A percentile compares a stretch with the other conserved stretches of the same genome.
Conservation (phyloP, 2,797 vertebrate genomes). For the Acanthis flammea region DNA sequence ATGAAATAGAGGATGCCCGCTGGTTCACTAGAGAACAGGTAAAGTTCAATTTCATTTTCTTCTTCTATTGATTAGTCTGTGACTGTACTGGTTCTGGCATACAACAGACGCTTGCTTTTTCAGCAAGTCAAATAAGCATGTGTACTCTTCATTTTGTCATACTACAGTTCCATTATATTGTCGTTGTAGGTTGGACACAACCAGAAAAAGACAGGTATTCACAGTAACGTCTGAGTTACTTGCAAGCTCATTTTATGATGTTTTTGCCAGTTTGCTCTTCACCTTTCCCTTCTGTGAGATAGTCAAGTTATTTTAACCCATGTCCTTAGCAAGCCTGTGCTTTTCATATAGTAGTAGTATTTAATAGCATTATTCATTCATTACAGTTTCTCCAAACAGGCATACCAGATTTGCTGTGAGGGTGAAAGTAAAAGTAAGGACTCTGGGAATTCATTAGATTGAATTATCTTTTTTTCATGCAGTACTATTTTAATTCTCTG, state of each 20-base stretch:
- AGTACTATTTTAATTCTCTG: not conserved
- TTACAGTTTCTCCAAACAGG: not conserved
- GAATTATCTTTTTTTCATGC: not conserved
- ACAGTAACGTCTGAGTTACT: not conserved
- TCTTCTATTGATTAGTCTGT: constrained; percentile 70
- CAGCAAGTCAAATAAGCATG: not conserved
- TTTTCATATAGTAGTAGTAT: not conserved
- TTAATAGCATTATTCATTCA: not conserved
- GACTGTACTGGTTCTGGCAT: constrained; percentile 48
- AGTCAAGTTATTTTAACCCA: not conserved
- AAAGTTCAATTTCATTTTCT: constrained; percentile 74
- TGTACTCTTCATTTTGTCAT: not conserved
- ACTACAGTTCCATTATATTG: not conserved
- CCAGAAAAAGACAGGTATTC: not conserved
- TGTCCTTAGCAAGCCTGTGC: not conserved
- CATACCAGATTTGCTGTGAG: not conserved
- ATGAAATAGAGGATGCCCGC: constrained; percentile 91
- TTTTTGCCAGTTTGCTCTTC: not conserved
- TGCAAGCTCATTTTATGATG: not conserved
- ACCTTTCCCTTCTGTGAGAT: not conserved
- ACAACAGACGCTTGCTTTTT: constrained; percentile 28
- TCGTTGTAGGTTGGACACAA: not conserved
- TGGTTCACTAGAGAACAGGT: constrained; percentile 95
- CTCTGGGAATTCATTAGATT: not conserved
- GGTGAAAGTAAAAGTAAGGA: not conserved